phyloP scores from a whole-genome alignment of 2,113 vertebrate genomes.

The Anhinga rufa region DNA sequence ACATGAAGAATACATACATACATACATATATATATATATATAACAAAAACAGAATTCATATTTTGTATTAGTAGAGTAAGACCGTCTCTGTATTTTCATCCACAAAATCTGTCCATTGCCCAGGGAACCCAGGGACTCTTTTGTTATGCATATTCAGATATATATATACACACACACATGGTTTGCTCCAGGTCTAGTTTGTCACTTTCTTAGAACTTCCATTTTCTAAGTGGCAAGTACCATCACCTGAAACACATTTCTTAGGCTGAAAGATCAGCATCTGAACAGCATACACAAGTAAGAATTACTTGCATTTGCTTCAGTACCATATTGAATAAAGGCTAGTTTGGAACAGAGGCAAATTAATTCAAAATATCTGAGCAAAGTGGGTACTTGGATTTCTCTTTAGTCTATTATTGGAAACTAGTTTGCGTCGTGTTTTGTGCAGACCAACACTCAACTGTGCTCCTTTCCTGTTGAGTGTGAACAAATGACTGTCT shows the following conservation, averaged over 20 bases:
- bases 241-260: background rate
- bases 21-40: background rate
- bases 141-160: background rate
- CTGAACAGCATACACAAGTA: background rate
- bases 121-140: background rate
- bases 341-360: background rate
- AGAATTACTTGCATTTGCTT: background rate
- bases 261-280: background rate
- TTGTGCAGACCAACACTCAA: background rate
- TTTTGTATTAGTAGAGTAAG: background rate
- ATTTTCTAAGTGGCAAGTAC: background rate
- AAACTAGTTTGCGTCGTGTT: background rate
- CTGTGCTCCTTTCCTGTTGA: background rate
- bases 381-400: background rate
- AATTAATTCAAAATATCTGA: background rate
- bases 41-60: background rate
- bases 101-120: background rate
- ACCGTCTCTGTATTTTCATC: background rate
- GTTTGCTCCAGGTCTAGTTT: background rate
- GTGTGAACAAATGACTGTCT: background rate
- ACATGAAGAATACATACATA: background rate
- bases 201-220: background rate
- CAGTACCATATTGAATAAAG: background rate
- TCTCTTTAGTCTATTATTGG: background rate
- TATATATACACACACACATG: background rate